Evolutionary conservation across 2,888 invertebrate species (phyloP).

Genomic region (Habroteleia sp.): DNA sequence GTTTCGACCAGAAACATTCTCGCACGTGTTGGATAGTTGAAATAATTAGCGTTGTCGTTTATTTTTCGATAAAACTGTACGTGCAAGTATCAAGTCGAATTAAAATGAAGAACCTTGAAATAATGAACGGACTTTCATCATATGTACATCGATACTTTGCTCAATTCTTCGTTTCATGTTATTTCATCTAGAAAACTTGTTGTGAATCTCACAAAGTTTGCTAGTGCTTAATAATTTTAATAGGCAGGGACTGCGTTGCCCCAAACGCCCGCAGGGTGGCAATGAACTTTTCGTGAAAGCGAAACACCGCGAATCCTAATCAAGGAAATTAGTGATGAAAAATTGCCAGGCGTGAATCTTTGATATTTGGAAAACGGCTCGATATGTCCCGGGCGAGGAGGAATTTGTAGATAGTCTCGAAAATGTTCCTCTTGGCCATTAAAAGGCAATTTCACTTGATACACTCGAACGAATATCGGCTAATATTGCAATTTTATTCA

Average conservation of each 20-base stretch:
- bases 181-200: constrained; percentile 40
- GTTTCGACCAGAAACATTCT: too few relatives aligned
- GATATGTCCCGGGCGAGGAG: constrained; percentile 16
- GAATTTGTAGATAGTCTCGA: constrained; percentile 25
- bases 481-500: constrained; percentile 62
- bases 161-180: constrained; percentile 40
- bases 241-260: constrained; percentile 17
- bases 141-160: constrained; percentile 22
- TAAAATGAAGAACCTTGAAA: too few relatives aligned
- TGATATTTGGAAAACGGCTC: constrained; percentile 12
- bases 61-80: too few relatives aligned
- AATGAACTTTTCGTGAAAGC: constrained; percentile 24
- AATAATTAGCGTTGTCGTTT: too few relatives aligned
- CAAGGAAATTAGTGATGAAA: constrained; percentile 9
- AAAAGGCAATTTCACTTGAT: constrained; percentile 61
- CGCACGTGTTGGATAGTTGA: too few relatives aligned
- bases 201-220: constrained; percentile 35
- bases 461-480: constrained; percentile 60
- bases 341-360: constrained; percentile 14
- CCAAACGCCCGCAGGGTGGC: constrained; percentile 27
- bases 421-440: constrained; percentile 47
- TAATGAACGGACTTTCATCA: constrained; percentile 4
- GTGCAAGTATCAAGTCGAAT: too few relatives aligned
- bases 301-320: constrained; percentile 14
- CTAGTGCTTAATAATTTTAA: constrained; percentile 46